These are phyloP conservation scores for Xestia rhomboidea DNA, from an alignment of 2,888 invertebrate species.

Conservation along the genomic window DNA sequence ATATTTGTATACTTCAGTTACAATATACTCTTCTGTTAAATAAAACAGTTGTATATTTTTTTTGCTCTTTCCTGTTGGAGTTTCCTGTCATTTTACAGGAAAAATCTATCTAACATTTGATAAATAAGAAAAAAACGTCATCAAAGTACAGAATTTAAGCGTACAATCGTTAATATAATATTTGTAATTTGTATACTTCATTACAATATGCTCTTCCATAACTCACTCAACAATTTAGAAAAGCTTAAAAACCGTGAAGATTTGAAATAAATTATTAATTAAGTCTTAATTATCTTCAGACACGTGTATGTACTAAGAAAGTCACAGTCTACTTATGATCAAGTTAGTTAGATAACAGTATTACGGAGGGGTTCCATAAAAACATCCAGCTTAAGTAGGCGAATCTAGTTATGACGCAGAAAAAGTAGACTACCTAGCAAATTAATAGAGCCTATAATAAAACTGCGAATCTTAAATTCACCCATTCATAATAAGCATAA, in stretches of 20 bases:
- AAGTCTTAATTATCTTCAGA: constrained; percentile 21
- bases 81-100: constrained; percentile 18
- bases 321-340: constrained; percentile 57
- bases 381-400: constrained; percentile 40
- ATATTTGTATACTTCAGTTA: not conserved
- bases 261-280: constrained; percentile 31
- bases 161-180: too few relatives aligned
- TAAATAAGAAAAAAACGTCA: too few relatives aligned
- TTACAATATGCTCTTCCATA: not conserved
- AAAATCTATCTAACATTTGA: not conserved
- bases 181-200: too few relatives aligned
- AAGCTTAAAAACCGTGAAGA: constrained; percentile 21
- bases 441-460: constrained; percentile 1
- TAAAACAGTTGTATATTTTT: not conserved
- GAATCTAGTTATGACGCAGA: constrained; percentile 23
- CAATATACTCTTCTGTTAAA: not conserved
- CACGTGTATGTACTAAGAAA: constrained; percentile 42
- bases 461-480: not conserved
- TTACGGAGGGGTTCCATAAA: constrained; percentile 44
- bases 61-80: not conserved
- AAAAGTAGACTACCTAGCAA: constrained; percentile 20
- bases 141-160: too few relatives aligned
- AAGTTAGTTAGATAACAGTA: constrained; percentile 46
- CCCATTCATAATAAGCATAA: too few relatives aligned
- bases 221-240: constrained; percentile 1